Evolutionary conservation across 2,888 invertebrate genomes (phyloP), one percentile per base, ranked within the genome.

Genomic region (Agrypnus murinus): DNA sequence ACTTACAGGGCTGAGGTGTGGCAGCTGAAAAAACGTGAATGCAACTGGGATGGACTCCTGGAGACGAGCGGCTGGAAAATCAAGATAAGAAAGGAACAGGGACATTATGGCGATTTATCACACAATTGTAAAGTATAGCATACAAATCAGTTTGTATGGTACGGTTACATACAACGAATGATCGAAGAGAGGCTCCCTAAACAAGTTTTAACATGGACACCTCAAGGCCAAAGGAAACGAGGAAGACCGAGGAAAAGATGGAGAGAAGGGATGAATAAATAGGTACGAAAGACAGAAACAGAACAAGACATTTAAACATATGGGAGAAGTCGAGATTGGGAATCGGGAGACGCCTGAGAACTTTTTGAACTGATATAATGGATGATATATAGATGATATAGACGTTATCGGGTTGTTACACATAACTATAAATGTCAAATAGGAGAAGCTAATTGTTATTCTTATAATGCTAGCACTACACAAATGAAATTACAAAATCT

Each of bases 171-270:
- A 14, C 46, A 19, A 17, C 15, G 46, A 46, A 46, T 46, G 46
- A 12, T 8, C 46, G 46, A 46, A 19, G 46, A 46, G 46, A 15
- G 46, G 15, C 46, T 46, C 17, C 46, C 4, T n/a, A 46, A 6
- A 15, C 46, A 46, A 46, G 17, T 46, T 15, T 19, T 46, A 19
- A 46, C 15, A 14, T 12, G 46, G 46, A 46, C 46, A 46, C 46
- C 15, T 8, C 5, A 46, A 17, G 15, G 46, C 15, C 7, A 19
- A 15, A 46, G 46, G 19, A 46, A 46, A 46, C 3, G 14, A 46
- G 46, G 17, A 46, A 46, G 46, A 19, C 46, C 46, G 3, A 46
- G 46, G 9, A 19, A 14, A 46, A 40, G 7, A n/a, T 40, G 4
- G 40, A 40, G 40, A 40, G 40, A 40, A 40, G 34, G 5, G n/a